These are phyloP conservation scores for Eretmodus cyanostictus DNA, from an alignment of 2,113 vertebrate genomes.

Conservation along the genomic window DNA sequence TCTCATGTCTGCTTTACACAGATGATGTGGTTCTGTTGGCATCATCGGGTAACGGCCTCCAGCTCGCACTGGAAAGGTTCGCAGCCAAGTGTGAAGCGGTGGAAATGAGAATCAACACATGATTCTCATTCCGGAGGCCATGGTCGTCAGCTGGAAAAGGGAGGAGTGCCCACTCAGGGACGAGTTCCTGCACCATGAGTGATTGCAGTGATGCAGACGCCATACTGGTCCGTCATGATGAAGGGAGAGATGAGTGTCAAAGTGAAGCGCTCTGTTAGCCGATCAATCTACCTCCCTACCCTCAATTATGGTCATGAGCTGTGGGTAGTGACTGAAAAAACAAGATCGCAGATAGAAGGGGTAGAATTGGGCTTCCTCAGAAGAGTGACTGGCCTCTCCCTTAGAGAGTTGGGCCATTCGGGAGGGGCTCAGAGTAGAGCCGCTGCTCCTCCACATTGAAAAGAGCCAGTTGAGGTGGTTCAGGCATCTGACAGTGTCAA, in stretches of 20 bases:
- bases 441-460: background rate
- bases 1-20: fast-evolving
- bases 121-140: background rate
- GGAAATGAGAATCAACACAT: background rate
- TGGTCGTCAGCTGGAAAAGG: fast-evolving
- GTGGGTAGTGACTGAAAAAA: background rate
- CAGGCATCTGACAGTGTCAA: background rate
- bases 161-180: background rate
- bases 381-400: background rate
- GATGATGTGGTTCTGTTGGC: background rate
- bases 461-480: background rate
- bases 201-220: background rate
- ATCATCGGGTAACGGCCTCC: background rate
- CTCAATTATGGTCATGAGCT: background rate
- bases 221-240: background rate
- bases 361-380: background rate
- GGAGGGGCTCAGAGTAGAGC: background rate
- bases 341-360: background rate
- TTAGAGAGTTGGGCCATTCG: fast-evolving
- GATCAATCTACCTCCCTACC: background rate
- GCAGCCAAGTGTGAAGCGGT: background rate
- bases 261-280: background rate
- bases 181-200: background rate
- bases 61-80: background rate
- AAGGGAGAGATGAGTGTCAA: background rate